phyloP scores from a whole-genome alignment of 2,888 invertebrate genomes.

The Macrophya alboannulata region DNA sequence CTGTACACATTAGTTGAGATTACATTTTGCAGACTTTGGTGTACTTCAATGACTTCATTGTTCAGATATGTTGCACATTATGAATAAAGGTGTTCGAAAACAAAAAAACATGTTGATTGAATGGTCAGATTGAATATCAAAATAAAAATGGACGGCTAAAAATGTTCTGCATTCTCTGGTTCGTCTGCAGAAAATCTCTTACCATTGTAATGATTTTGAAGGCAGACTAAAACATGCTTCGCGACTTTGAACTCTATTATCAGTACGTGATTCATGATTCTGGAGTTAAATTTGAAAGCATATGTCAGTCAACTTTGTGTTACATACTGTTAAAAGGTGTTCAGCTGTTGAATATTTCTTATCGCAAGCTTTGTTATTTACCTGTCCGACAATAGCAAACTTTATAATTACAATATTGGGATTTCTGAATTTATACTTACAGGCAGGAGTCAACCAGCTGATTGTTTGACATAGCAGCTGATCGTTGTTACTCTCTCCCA shows the following conservation, averaged over 20 bases:
- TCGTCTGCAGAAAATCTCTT: background rate
- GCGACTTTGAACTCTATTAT: background rate
- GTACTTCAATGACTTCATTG: background rate
- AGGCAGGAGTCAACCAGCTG: constrained; percentile 86
- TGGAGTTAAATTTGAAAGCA: background rate
- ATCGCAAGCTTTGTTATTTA: background rate
- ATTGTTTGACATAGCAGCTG: constrained; percentile 84
- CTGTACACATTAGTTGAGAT: background rate
- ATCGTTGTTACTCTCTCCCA: constrained; percentile 68
- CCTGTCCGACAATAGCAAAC: background rate
- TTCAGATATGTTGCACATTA: background rate
- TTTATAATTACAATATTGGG: background rate
- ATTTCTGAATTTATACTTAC: constrained; percentile 80
- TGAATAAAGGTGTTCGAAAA: background rate
- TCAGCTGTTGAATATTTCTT: background rate
- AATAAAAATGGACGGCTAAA: background rate
- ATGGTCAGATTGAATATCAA: background rate
- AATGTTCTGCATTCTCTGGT: background rate
- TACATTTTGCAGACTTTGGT: background rate
- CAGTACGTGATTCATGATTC: background rate
- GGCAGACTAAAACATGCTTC: background rate
- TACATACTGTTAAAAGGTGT: background rate
- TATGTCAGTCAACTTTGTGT: background rate
- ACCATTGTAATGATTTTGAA: background rate
- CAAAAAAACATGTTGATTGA: background rate